Conservation (phyloP, 1,140 invertebrate genomes). For the Thalassaphorura encarpata region DNA sequence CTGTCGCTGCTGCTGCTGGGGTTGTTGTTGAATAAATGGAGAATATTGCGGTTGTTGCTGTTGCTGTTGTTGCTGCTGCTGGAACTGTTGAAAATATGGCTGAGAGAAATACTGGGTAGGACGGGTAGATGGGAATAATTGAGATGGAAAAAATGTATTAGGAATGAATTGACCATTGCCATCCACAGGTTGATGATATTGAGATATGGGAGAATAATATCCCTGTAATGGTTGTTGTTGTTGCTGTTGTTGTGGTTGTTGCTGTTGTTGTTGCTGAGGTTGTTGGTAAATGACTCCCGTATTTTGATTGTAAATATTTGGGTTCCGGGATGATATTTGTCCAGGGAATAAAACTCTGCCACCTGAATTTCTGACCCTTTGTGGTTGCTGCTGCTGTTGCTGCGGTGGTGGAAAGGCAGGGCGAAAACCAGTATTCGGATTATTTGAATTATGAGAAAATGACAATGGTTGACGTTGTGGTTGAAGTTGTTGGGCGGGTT, state of each 20-base stretch:
- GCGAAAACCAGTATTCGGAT: slow-evolving; percentile 11
- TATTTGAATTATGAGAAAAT: neutral
- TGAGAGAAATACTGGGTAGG: no score
- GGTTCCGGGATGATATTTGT: neutral
- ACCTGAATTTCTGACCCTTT: neutral
- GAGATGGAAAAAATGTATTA: slow-evolving; percentile 7
- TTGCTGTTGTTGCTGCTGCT: no score
- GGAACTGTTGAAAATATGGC: no score
- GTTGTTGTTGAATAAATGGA: slow-evolving; percentile 1
- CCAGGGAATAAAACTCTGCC: neutral
- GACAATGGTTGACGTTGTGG: neutral
- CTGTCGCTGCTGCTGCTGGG: slow-evolving; percentile 12
- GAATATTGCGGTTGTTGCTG: slow-evolving; percentile 10
- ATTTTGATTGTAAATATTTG: no score
- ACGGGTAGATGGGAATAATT: neutral
- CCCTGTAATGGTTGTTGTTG: slow-evolving; percentile 12
- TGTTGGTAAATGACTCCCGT: no score
- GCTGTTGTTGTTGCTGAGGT: slow-evolving; percentile 6
- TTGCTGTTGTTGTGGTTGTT: no score
- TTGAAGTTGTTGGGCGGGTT: neutral
- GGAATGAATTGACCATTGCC: slow-evolving; percentile 3
- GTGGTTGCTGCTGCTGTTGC: slow-evolving; percentile 4
- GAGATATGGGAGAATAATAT: slow-evolving; percentile 30
- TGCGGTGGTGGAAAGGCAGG: slow-evolving; percentile 15
- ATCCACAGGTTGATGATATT: slow-evolving; percentile 22